Percentiles rank a stretch among this genome's conserved stretches.
These are phyloP conservation scores for Caenorhabditis auriculariae DNA, from an alignment of 2,888 invertebrate species.

Conservation along the genomic window DNA sequence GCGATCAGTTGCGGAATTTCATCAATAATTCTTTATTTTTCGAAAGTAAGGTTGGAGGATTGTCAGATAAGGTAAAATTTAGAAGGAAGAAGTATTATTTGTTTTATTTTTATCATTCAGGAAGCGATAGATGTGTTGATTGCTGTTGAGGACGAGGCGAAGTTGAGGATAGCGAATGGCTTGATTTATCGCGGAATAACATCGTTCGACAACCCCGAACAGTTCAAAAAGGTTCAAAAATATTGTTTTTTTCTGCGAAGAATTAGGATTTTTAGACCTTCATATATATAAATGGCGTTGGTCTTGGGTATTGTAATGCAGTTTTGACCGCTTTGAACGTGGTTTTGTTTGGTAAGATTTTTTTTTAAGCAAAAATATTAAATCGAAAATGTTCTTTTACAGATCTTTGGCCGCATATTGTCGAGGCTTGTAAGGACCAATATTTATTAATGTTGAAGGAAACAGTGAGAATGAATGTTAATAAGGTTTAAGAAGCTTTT, in stretches of 20 bases:
- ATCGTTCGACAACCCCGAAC: constrained; percentile 9
- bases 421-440: constrained; percentile 27
- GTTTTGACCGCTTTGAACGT: too few relatives aligned
- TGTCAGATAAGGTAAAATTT: constrained; percentile 28
- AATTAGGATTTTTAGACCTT: too few relatives aligned
- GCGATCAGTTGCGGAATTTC: constrained; percentile 11
- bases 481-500: constrained; percentile 13
- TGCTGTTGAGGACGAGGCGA: constrained; percentile 12
- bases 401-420: constrained; percentile 27
- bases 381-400: constrained; percentile 1
- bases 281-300: too few relatives aligned
- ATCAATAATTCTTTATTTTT: constrained; percentile 15
- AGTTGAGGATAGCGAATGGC: constrained; percentile 7
- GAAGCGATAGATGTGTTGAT: constrained; percentile 29
- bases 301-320: too few relatives aligned
- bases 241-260: too few relatives aligned
- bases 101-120: constrained; percentile 7
- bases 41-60: constrained; percentile 10
- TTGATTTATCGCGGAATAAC: constrained; percentile 19
- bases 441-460: constrained; percentile 38
- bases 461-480: constrained; percentile 36
- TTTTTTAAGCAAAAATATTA: too few relatives aligned
- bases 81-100: background rate
- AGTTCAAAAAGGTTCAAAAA: constrained; percentile 10
- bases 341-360: too few relatives aligned